phyloP scores from a whole-genome alignment of 2,888 invertebrate genomes.

The Drosophila helvetica region DNA sequence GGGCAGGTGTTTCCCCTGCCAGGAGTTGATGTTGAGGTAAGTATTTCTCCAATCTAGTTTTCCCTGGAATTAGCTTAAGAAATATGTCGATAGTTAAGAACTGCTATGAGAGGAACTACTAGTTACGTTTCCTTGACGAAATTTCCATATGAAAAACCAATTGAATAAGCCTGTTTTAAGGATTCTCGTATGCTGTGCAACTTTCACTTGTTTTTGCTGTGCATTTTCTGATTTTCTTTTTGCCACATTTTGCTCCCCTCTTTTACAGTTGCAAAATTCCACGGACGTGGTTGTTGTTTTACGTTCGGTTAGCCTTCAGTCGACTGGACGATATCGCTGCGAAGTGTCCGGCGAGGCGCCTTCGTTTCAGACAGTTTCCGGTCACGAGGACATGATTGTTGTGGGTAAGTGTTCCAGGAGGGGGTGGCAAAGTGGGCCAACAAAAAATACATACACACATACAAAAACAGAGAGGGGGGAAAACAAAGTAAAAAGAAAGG shows the following conservation, averaged over 20 bases:
- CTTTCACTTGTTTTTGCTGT: slow-evolving; percentile 39
- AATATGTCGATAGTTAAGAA: too few species aligned
- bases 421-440: slow-evolving; percentile 15
- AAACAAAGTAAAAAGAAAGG: background rate
- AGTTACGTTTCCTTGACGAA: too few species aligned
- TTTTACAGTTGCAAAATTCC: slow-evolving; percentile 86
- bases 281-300: slow-evolving; percentile 88
- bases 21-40: slow-evolving; percentile 93
- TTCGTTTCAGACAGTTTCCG: slow-evolving; percentile 90
- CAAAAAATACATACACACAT: slow-evolving; percentile 12
- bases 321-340: slow-evolving; percentile 90
- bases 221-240: slow-evolving; percentile 21
- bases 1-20: slow-evolving; percentile 91
- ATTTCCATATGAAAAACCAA: background rate
- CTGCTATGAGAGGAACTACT: too few species aligned
- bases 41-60: background rate
- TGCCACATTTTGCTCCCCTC: slow-evolving; percentile 31
- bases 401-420: slow-evolving; percentile 87
- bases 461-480: background rate
- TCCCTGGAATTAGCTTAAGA: too few species aligned
- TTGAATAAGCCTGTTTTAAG: background rate
- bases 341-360: slow-evolving; percentile 92
- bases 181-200: background rate
- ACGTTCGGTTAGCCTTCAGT: slow-evolving; percentile 88
- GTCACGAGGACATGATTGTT: slow-evolving; percentile 90